Conservation (phyloP, 2,797 vertebrate species). For the Scleropages formosus region DNA sequence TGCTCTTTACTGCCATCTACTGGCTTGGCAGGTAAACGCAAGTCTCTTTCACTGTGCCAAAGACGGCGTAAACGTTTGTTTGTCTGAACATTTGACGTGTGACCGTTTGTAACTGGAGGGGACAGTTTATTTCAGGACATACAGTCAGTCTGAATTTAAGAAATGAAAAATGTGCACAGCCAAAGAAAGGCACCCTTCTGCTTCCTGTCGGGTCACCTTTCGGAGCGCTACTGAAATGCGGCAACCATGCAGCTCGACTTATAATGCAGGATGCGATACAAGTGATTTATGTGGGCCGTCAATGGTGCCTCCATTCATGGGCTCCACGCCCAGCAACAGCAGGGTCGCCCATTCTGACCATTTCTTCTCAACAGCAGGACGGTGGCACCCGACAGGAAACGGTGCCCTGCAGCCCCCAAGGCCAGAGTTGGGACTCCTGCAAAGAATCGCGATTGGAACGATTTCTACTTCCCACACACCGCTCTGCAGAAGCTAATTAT, state of each 20-base stretch:
- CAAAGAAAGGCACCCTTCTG: too few species aligned
- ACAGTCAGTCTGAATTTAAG: too few species aligned
- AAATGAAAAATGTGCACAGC: too few species aligned
- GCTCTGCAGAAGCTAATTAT: not conserved
- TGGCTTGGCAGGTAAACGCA: too few species aligned
- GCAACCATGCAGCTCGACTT: not conserved
- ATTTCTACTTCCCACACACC: not conserved
- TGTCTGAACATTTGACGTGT: too few species aligned
- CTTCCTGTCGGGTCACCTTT: too few species aligned
- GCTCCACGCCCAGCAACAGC: not conserved
- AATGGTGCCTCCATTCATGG: not conserved
- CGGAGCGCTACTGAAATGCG: not conserved
- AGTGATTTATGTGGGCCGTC: constrained; percentile 19
- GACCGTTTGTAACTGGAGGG: too few species aligned
- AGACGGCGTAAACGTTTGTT: too few species aligned
- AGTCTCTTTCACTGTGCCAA: too few species aligned
- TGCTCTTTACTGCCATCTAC: too few species aligned
- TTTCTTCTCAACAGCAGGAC: not conserved
- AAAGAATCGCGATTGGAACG: not conserved
- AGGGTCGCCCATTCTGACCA: not conserved
- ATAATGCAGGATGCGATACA: not conserved
- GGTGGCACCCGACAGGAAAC: not conserved
- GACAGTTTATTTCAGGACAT: too few species aligned
- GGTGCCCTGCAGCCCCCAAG: not conserved
- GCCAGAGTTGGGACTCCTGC: not conserved